Evolutionary conservation across 2,888 invertebrate species (phyloP).

Genomic region (Phortica magna): DNA sequence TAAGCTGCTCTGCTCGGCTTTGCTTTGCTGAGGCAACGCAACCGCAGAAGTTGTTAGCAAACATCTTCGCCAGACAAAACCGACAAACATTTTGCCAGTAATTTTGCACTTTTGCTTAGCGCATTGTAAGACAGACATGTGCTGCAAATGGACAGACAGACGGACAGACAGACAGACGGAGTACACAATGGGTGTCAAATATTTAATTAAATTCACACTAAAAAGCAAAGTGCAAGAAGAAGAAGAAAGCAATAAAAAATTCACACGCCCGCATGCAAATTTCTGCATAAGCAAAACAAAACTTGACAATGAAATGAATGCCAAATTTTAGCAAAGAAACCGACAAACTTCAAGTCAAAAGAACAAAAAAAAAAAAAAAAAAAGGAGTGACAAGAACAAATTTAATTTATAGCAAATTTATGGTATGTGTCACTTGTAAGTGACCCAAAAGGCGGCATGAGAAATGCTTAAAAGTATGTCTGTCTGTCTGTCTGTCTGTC

Average conservation of each 20-base stretch:
- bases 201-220: constrained; percentile 25
- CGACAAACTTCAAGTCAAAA: background rate
- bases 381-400: background rate
- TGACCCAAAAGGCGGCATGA: background rate
- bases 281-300: background rate
- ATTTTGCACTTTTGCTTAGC: background rate
- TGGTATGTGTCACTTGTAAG: background rate
- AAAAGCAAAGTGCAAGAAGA: background rate
- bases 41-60: constrained; percentile 28
- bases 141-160: background rate
- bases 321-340: background rate
- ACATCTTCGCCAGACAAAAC: background rate
- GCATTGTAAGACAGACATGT: background rate
- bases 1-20: constrained; percentile 27
- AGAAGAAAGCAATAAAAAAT: too few species aligned
- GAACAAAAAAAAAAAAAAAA: background rate
- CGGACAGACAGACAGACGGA: background rate
- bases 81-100: background rate
- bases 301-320: background rate
- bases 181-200: constrained; percentile 6
- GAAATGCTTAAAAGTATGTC: background rate
- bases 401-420: constrained; percentile 22
- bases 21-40: constrained; percentile 45
- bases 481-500: too few species aligned
- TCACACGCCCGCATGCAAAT: background rate